Evolutionary conservation across 64 coral and sea anemone genomes (phyloP), one percentile per base, ranked within the genome.

Genomic region (Trachythela sp.): DNA sequence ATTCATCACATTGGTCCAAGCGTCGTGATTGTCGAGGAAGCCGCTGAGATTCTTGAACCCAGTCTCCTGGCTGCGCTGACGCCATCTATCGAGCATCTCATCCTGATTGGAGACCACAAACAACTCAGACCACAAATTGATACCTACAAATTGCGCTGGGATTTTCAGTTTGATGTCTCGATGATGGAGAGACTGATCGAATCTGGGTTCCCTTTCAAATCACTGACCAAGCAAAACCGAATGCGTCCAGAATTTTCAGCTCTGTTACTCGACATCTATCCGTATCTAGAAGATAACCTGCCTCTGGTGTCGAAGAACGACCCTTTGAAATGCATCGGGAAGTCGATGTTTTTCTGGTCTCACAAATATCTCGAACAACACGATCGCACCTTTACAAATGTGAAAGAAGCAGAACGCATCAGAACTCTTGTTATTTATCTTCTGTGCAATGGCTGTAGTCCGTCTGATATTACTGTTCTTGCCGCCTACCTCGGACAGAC

Each of bases 1-100:
- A 4, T 45, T 45, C 42, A 45, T 45, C 42, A 45, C 42, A 45
- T 45, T 11, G 42, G 42, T 45, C 42, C 42, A 4, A 45, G 42
- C 11, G 42, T 45, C 10, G 88, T 94, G 26, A 77, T 94, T 1
- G 72, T 94, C 0, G 92, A 94, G 89, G 92, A 94, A 87, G 92
- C 92, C 24, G 92, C 92, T 27, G 92, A 94, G 41, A 84, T 94
- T 24, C 85, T 94, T 31, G 92, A 94, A 84, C 11, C 30, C 4
- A 32, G 26, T 32, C 24, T 77, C 30, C 13, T 39, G 31, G 29
- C 71, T 77, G 26, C 26, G 9, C 71, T 77, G n/a, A 22, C 71
- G 11, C 29, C 71, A 27, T 35, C 24, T 36, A 2, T 77, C 1
- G 31, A 77, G 26, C 71, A 77, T 35, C 11, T 77, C 9, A 27